phyloP scores from a whole-genome alignment of 2,797 vertebrate species.

The Poeciliopsis gracilis region DNA sequence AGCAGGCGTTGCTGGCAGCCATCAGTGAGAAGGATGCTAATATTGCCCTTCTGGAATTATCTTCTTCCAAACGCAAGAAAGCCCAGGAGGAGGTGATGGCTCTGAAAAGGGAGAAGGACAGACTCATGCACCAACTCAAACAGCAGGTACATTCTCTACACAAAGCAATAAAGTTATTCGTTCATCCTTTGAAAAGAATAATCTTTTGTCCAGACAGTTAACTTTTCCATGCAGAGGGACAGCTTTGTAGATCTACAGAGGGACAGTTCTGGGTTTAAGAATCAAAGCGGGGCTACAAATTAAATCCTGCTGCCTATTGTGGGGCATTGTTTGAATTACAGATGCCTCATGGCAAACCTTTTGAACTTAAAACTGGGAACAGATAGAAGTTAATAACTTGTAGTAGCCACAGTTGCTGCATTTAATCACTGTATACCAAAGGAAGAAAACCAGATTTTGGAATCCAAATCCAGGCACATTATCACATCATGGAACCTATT shows the following conservation, averaged over 20 bases:
- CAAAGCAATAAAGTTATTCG: constrained; percentile 67
- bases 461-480: constrained; percentile 43
- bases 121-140: constrained; percentile 95
- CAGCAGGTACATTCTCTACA: constrained; percentile 91
- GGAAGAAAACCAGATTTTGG: constrained; percentile 37
- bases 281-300: constrained; percentile 58
- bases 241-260: background rate
- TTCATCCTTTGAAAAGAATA: constrained; percentile 30
- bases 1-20: constrained; percentile 94
- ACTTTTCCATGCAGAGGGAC: background rate
- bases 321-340: constrained; percentile 39
- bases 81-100: constrained; percentile 95
- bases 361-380: constrained; percentile 66
- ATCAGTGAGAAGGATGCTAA: constrained; percentile 99
- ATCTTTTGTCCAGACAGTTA: constrained; percentile 1
- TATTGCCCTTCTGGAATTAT: constrained; percentile 77
- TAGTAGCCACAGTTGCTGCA: constrained; percentile 49
- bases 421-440: constrained; percentile 54
- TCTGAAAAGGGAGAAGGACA: constrained; percentile 94
- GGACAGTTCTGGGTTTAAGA: constrained; percentile 35
- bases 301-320: constrained; percentile 50
- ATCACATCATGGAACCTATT: constrained; percentile 33
- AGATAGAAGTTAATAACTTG: constrained; percentile 67
- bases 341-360: constrained; percentile 50
- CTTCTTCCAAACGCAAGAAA: constrained; percentile 90